Base-by-base conservation (phyloP, 2,113 vertebrate species). In the Percina caprodes region DNA sequence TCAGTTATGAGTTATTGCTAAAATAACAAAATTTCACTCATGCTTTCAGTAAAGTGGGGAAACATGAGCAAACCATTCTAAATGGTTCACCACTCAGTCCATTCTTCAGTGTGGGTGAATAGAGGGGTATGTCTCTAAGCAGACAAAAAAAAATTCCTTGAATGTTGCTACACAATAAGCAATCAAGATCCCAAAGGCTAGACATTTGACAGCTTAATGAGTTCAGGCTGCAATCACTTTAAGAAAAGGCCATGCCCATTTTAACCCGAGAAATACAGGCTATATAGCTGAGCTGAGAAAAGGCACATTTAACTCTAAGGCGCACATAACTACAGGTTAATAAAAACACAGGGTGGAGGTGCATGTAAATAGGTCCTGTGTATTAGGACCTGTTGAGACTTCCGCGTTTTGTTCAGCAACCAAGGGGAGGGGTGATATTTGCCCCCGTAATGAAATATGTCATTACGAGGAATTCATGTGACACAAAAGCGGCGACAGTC, bases 381-480 rank as follows among this genome's bases (percentile, higher is more conserved):
- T 85, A 91, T 92, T 92, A 94, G 92, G 90, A 95, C 95, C 94
- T 95, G 95, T 95, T 95, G 94, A 95, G 94, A 94, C 91, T 74
- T 69, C 73, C 78, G 88, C 94, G 96, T 96, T 97, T 97, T 97
- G 97, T 97, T 96, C 96, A 92, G 95, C 95, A 94, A 94, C 92
- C 81, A 42, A 83, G 86, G 83, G 93, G 91, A 71, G 93, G 93
- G 92, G 88, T 94, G 94, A 96, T 98, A 99, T 99, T 98, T 98
- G 97, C 97, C 97, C 97, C 87, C 96, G 96, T 97, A 98, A 99
- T 99, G 97, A 99, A 99, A 99, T 98, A 98, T 98, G 97, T 97
- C 97, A 99, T 99, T 99, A 99, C 95, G 96, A 96, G 97, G 97
- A 96, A 99, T 99, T 99, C 98, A 99, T 96, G 95, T 93, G 84